Base-by-base conservation (phyloP, 2,888 invertebrate genomes). In the Trissonchulus sp. region DNA sequence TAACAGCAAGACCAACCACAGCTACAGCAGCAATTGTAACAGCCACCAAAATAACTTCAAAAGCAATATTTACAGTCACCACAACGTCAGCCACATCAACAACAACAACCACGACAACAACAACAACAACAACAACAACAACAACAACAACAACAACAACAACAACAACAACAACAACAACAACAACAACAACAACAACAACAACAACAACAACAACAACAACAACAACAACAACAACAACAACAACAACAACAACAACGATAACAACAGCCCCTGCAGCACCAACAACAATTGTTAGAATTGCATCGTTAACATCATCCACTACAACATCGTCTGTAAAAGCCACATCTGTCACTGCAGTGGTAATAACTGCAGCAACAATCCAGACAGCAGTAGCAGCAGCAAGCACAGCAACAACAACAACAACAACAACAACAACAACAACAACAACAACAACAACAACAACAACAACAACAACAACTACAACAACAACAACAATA, bases 181-280 rank as follows among this genome's bases (percentile, higher is more conserved):
- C 60, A 60, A 60, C 60, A 23, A n/a, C 60, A 60, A 60, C 18
- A 60, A 60, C 60, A 60, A 60, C 60, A 60, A 60, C 60, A 60
- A 60, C 60, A 60, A 60, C 60, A 60, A 60, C 8, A n/a, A 65
- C 65, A 65, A 65, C 65, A 65, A 65, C 65, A 65, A 65, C 65
- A 65, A n/a, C 65, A 65, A 3, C 65, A n/a, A 3, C n/a, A 18
- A 34, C 8, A 65, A 15, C 65, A 65, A 65, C 28, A n/a, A 30
- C 60, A 60, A 60, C 60, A 60, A n/a, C 60, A 60, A 60, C 60
- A 18, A 60, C n/a, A n/a, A n/a, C n/a, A n/a, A n/a, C n/a, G n/a
- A n/a, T n/a, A n/a, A n/a, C n/a, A n/a, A n/a, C n/a, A n/a, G n/a
- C n/a, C n/a, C n/a, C n/a, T n/a, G n/a, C n/a, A n/a, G n/a, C n/a